Evolutionary conservation across 2,888 invertebrate species (phyloP), one percentile per base, ranked within the genome.

Genomic region (Xanthia icteritia): DNA sequence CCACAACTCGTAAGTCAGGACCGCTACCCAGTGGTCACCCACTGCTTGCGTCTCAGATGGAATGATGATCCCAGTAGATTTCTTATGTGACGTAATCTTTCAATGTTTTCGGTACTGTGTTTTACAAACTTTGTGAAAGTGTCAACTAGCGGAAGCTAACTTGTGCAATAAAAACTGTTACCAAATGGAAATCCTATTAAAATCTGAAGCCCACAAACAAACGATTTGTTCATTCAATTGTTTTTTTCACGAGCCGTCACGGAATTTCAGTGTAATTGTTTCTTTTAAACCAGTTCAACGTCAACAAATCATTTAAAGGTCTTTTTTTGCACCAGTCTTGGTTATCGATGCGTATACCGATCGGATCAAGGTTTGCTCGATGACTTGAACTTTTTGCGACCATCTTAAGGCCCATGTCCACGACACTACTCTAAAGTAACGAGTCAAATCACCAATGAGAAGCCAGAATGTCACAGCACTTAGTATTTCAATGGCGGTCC

Each of bases 281-380:
- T 77, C 60, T 63, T 71, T 51, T 6, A 77, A 76, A 61, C 36
- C 27, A 82, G 76, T 64, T 65, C 31, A 48, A 48, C 36, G n/a
- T 69, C 42, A 65, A 20, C 42, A 36, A 45, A 67, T 56, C 23
- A 20, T 70, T 56, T 36, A 56, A 76, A 67, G 58, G 72, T 36
- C n/a, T 64, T 73, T 86, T 81, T 83, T 85, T 67, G 58, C 51
- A n/a, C 3, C 17, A 64, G 11, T 73, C 64, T 79, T 82, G 73
- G 15, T 79, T 69, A 71, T 17, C 60, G 79, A 66, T 65, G 77
- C 86, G 73, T 73, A 60, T n/a, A 61, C 27, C 48, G 45, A 6
- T 2, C 9, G 8, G 66, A 64, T 67, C 81, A 84, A 86, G 86
- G 86, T 75, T 82, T 4, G 3, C 63, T 15, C 60, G 42, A 56